Evolutionary conservation across 2,797 vertebrate species (phyloP), one percentile per base, ranked within the genome.

Genomic region (Hemitrygon akajei): DNA sequence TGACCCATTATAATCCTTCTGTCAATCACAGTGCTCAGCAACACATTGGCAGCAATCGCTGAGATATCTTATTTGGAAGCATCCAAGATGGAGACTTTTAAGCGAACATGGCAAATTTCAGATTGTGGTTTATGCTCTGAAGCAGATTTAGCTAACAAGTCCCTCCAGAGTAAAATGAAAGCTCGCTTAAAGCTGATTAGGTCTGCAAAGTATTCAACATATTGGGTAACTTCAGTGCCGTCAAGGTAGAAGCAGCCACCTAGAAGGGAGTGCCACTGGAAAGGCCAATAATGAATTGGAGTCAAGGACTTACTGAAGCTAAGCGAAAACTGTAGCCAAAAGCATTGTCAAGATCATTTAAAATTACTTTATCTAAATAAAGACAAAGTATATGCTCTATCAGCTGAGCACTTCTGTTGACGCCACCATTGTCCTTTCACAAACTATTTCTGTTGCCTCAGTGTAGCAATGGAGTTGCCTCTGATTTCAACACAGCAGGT

Each of bases 1-100:
- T 93, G 76, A 93, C 71, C 91, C 91, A 93, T 93, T 76, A 75
- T 93, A 76, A 75, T 25, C 91, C 91, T 75, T 76, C 71, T 69
- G 40, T 75, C 47, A 7, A 69, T 71, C 73, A 47, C 40, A 93
- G 60, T 25, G 34, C 30, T 75, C 34, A 75, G 73, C 75, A 25
- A 93, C 56, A 47, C 73, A 69, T 63, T 76, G 25, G 37, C 40
- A 76, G 25, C n/a, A 63, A 60, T 71, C 18, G 3, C 66, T 73
- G 9, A 9, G 9, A 73, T 14, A 11, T 16, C 40, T 93, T 22
- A 75, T 6, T 56, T 16, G 34, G 27, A 1, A 47, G 25, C 7
- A 56, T 75, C 71, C 47, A 75, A 76, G 12, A 12, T 40, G 12
- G 40, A 56, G 37, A 58, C 40, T 75, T n/a, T 56, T 76, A 69